Conservation (phyloP, 2,888 invertebrate species). For the Himalopsyche tibetana region DNA sequence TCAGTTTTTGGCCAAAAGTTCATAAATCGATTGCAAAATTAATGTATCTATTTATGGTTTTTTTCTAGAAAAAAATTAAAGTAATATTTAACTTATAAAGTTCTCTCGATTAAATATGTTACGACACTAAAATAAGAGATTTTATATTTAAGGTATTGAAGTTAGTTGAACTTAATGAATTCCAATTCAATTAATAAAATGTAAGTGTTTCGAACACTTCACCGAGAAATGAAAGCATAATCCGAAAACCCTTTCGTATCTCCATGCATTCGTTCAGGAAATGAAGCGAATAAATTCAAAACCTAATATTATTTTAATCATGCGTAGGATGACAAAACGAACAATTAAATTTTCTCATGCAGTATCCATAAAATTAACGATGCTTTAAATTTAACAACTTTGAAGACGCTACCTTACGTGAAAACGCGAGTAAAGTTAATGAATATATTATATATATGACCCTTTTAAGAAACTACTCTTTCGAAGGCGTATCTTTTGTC, state of each 20-base stretch:
- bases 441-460: conserved; percentile 29
- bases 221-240: neutral
- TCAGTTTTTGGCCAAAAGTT: no score
- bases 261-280: conserved; percentile 2
- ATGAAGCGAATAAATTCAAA: conserved; percentile 31
- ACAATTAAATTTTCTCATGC: conserved; percentile 47
- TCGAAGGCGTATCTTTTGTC: neutral
- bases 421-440: conserved; percentile 35
- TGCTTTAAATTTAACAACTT: conserved; percentile 63
- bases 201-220: neutral
- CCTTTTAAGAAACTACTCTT: conserved; percentile 22
- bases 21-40: no score
- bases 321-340: conserved; percentile 42
- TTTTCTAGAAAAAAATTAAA: no score
- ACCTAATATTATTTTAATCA: conserved; percentile 42
- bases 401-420: conserved; percentile 25
- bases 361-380: conserved; percentile 63
- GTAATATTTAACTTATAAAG: no score
- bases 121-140: no score
- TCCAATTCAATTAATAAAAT: no score
- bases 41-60: no score
- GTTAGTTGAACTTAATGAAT: no score
- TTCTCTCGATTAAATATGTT: no score
- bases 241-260: neutral
- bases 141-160: no score